Conservation (phyloP, 2,797 vertebrate species). For the Coilia nasus region DNA sequence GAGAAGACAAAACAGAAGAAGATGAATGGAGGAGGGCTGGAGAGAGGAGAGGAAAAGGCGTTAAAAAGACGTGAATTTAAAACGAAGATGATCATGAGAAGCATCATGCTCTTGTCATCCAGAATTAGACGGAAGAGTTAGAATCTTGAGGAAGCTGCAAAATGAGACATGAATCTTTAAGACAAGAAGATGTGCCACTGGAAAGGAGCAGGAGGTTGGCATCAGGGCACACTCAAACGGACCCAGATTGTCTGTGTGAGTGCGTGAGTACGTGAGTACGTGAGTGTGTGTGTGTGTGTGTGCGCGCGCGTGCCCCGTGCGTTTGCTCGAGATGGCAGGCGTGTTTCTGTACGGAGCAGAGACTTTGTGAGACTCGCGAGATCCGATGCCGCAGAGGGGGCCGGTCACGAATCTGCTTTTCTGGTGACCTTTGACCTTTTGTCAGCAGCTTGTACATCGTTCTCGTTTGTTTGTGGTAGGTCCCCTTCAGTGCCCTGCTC, state of each 20-base stretch:
- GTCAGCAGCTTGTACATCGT: background rate
- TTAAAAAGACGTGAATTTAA: background rate
- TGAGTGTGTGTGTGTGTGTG: background rate
- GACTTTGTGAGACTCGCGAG: background rate
- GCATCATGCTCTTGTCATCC: too few species aligned
- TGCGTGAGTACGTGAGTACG: background rate
- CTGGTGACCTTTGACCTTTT: background rate
- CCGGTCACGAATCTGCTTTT: background rate
- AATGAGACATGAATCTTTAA: background rate
- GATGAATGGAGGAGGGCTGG: background rate
- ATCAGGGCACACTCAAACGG: background rate
- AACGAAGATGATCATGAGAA: background rate
- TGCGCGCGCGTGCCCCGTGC: background rate
- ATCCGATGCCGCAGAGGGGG: conserved; percentile 19
- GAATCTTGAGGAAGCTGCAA: too few species aligned
- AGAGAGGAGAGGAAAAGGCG: background rate
- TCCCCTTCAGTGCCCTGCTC: background rate
- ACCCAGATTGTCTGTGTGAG: background rate
- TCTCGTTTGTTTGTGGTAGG: background rate
- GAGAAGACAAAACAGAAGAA: too few species aligned
- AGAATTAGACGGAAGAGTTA: too few species aligned
- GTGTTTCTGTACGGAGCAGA: conserved; percentile 6
- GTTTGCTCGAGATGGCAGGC: background rate
- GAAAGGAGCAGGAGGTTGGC: background rate
- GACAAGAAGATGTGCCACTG: background rate